Base-by-base conservation (phyloP, 2,888 invertebrate genomes). In the Syrista parreyssii region DNA sequence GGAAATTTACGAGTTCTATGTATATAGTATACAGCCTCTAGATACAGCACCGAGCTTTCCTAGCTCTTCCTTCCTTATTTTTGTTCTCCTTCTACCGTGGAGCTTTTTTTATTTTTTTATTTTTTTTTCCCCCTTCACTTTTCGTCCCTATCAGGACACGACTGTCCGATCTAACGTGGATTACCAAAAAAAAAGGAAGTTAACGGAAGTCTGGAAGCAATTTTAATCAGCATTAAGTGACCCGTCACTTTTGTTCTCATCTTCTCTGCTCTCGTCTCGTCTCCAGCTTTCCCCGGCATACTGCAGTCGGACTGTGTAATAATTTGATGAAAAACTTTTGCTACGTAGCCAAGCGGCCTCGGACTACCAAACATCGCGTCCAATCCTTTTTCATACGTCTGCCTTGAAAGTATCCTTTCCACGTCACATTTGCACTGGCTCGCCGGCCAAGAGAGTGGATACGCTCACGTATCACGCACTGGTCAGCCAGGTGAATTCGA, bases 1-100 rank as follows among this genome's bases (percentile, higher is more conserved):
- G 82, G 79, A 86, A 87, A 89, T 90, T 89, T 90, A 90, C 88
- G 86, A 86, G 84, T 83, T 55, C 55, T 55, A 23, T 55, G 15
- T 55, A 55, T 55, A 55, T 55, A 9, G 40, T 9, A 2, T 55
- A 23, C 40, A 23, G 55, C 55, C 23, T 23, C 40, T 2, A 9
- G 88, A 88, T 81, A 84, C 76, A 33, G 71, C 30, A 30, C 71
- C 30, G 71, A 71, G 33, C 74, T 30, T 23, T 33, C n/a, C 23
- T 33, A 30, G 55, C 15, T 23, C 34, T 34, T 34, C 34, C 34
- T 77, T 73, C 75, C 74, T 33, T 75, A 76, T 71, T 30, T 34
- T 36, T 30, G n/a, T 76, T 76, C 31, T 31, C n/a, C 30, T 15
- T 15, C 12, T 73, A 40, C 73, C 15, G 30, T 35, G 11, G 15